A percentile compares a stretch with the other conserved stretches of the same genome.
These are phyloP conservation scores for Diplodus sargus DNA, from an alignment of 2,797 vertebrate genomes.

Conservation along the genomic window DNA sequence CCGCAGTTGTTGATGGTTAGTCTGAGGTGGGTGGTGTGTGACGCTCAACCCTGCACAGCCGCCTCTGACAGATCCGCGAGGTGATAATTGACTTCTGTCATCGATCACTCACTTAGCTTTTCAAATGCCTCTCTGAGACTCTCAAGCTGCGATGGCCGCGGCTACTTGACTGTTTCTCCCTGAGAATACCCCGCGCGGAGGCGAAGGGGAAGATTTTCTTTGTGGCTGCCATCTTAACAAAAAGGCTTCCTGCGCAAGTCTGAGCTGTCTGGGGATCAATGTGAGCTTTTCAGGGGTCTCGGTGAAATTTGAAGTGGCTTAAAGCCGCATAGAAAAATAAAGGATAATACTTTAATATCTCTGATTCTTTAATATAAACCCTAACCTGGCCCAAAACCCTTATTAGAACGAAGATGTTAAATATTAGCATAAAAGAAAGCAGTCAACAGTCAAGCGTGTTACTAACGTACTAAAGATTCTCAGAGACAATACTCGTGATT, in stretches of 20 bases:
- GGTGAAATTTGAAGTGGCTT: background rate
- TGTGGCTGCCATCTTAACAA: slow-evolving; percentile 41
- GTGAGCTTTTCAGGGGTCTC: slow-evolving; percentile 10
- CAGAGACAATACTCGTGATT: background rate
- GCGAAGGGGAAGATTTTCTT: background rate
- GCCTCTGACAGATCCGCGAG: slow-evolving; percentile 69
- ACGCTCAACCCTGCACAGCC: slow-evolving; percentile 52
- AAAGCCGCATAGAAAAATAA: background rate
- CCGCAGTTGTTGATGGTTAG: slow-evolving; percentile 51
- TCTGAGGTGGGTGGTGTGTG: slow-evolving; percentile 60
- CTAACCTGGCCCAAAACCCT: too few species aligned
- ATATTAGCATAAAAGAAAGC: background rate
- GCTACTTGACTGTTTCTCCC: slow-evolving; percentile 53
- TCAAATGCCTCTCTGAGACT: slow-evolving; percentile 67
- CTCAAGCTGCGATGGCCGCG: slow-evolving; percentile 50
- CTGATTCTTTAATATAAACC: background rate
- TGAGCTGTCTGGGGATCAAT: slow-evolving; percentile 22
- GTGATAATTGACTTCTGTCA: slow-evolving; percentile 84
- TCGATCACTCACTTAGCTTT: slow-evolving; percentile 77
- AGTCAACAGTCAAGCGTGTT: background rate
- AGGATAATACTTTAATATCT: background rate
- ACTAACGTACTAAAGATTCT: background rate
- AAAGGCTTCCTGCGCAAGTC: slow-evolving; percentile 16
- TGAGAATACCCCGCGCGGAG: slow-evolving; percentile 46
- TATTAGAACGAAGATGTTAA: background rate